Evolutionary conservation across 2,888 invertebrate species (phyloP).

Genomic region (Patella pellucida): DNA sequence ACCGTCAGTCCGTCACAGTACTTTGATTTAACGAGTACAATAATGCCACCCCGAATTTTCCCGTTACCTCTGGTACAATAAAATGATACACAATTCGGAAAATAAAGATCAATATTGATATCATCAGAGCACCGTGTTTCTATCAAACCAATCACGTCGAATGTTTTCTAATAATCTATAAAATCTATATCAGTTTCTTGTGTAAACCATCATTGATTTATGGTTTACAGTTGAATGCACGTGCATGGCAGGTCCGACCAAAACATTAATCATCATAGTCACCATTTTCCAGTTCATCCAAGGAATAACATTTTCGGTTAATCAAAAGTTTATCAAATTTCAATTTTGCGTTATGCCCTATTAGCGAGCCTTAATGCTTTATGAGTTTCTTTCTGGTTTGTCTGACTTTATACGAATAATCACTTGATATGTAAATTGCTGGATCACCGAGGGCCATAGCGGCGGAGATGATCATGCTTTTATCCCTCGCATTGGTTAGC

Average conservation of each 20-base stretch:
- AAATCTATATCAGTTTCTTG: not conserved
- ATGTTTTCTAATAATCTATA: not conserved
- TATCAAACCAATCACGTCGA: not conserved
- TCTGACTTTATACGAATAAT: not conserved
- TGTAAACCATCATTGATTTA: not conserved
- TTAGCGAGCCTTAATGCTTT: not conserved
- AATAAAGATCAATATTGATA: not conserved
- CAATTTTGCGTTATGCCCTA: not conserved
- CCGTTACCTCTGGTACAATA: not conserved
- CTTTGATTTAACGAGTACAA: not conserved
- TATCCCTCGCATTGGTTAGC: not conserved
- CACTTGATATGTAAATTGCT: not conserved
- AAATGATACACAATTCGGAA: not conserved
- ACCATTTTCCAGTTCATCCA: not conserved
- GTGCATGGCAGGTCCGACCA: conserved; percentile 2
- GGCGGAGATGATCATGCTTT: not conserved
- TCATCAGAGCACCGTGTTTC: not conserved
- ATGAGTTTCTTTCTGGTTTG: not conserved
- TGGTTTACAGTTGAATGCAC: not conserved
- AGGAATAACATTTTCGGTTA: not conserved
- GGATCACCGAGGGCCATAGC: not conserved
- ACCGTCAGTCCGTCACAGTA: not conserved
- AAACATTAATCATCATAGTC: not conserved
- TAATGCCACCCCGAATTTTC: not conserved
- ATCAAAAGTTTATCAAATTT: not conserved